Evolutionary conservation across 2,797 vertebrate genomes (phyloP), one percentile per base, ranked within the genome.

Genomic region (Chaenodraco wilsoni): DNA sequence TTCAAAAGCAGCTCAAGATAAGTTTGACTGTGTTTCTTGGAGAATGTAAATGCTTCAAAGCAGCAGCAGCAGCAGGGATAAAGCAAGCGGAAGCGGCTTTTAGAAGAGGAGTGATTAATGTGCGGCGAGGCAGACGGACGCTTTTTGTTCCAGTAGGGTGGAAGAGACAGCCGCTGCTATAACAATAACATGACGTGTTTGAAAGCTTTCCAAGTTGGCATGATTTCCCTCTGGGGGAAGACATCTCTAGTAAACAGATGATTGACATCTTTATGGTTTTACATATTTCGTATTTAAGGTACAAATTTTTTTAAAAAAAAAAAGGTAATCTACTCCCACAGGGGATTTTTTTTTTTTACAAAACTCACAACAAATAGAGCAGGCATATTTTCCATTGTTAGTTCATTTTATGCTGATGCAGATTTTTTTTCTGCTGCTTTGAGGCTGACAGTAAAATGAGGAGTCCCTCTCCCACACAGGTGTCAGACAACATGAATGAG

Each of bases 131-230:
- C 63, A 10, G 74, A 91, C 76, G 88, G 86, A 78, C 81, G 83
- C 79, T 78, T 74, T 81, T 86, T 84, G 84, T 89, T 91, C 81
- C 84, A 87, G 69, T 59, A 67, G 64, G 64, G 64, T 86, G 87
- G 82, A 90, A 83, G 58, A 88, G 78, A 85, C 50, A 8, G 48
- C 81, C 3, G n/a, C 40, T 50, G 63, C 62, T 69, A 49, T 70
- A 87, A 89, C 86, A 92, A 89, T 33, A 87, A 86, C 84, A 84
- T 56, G 65, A 80, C 15, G 55, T 72, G 77, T 87, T 81, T 87
- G 78, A 87, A 80, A 76, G 61, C 71, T 67, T 62, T 76, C 80
- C 83, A 84, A 76, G 66, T 81, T 44, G 74, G 72, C 61, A 74
- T 1, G 5, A 57, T 63, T 37, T 37, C 75, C 46, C 65, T 49